Base-by-base conservation (phyloP, 2,888 invertebrate species). In the Eupithecia pulchellata region DNA sequence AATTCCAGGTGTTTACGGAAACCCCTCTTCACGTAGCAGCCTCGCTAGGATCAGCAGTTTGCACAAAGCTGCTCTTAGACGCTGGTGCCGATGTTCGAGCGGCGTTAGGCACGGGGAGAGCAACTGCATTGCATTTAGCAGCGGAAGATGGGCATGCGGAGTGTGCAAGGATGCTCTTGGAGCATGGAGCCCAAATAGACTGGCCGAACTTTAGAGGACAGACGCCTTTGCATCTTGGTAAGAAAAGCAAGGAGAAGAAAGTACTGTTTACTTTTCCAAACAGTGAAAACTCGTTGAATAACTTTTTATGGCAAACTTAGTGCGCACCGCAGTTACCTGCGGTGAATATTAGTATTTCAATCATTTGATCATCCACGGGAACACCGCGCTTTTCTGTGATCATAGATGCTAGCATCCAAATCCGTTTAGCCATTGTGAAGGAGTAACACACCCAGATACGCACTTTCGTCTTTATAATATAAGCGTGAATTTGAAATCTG, bases 121-220 rank as follows among this genome's bases (percentile, higher is more conserved):
- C 97, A 66, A 98, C 98, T 0, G 97, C 98, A 2, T 88, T 99
- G 34, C 98, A 98, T 91, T 91, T 98, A 78, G 98, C 98, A 6
- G 97, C 98, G 0, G 98, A 98, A 84, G 98, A 98, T 80, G 98
- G 98, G 8, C 97, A 97, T 82, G 96, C 96, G 0, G 97, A 97
- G 77, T 98, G 98, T 78, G 96, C 97, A 0, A 93, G 95, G 66
- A 86, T 97, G 27, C 91, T 98, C 2, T 86, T 98, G 3, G 96
- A 97, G 27, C 95, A 96, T 63, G 96, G 97, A 1, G 98, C 98
- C 1, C 95, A 96, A 64, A 96, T 97, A n/a, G 96, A 97, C 82
- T 96, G 96, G 66, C 95, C 95, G 20, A 97, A 97, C 88, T 95
- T 95, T 66, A 96, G 97, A 83, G 96, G 96, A 70, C 97, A 98